Conservation (phyloP, 2,113 vertebrate species). For the Progne subis region DNA sequence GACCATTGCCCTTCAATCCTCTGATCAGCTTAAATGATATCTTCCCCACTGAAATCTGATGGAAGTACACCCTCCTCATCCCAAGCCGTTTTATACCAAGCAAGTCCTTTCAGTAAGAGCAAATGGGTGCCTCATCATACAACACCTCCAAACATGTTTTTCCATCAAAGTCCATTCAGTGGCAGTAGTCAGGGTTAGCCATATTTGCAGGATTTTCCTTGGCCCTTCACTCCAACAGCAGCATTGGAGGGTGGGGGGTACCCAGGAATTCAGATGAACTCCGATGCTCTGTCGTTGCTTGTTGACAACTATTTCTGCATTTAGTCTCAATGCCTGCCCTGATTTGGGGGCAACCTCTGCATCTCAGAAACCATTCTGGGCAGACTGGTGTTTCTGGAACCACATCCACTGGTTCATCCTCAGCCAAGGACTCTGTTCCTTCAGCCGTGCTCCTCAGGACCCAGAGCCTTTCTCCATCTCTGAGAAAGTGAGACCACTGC, state of each 20-base stretch:
- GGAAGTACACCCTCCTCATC: not conserved
- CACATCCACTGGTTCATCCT: not conserved
- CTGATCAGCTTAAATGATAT: not conserved
- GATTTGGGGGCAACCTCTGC: not conserved
- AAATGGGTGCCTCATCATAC: not conserved
- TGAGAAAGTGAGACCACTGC: not conserved
- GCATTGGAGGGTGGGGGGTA: not conserved
- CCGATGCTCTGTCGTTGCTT: not conserved
- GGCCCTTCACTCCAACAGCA: not conserved
- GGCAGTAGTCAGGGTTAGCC: not conserved
- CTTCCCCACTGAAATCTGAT: not conserved
- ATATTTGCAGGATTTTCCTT: not conserved
- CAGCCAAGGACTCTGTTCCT: not conserved
- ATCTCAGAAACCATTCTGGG: not conserved
- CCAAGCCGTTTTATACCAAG: not conserved
- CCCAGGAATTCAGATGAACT: not conserved
- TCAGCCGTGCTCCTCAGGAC: not conserved
- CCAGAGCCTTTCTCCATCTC: not conserved
- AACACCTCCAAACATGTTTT: not conserved
- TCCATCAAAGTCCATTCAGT: not conserved
- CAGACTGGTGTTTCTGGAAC: not conserved
- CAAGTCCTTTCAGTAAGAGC: not conserved
- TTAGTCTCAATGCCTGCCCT: not conserved
- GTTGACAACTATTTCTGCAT: not conserved
- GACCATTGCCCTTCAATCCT: not conserved